phyloP scores from a whole-genome alignment of 2,113 vertebrate species.

The Zosterops pallidus region DNA sequence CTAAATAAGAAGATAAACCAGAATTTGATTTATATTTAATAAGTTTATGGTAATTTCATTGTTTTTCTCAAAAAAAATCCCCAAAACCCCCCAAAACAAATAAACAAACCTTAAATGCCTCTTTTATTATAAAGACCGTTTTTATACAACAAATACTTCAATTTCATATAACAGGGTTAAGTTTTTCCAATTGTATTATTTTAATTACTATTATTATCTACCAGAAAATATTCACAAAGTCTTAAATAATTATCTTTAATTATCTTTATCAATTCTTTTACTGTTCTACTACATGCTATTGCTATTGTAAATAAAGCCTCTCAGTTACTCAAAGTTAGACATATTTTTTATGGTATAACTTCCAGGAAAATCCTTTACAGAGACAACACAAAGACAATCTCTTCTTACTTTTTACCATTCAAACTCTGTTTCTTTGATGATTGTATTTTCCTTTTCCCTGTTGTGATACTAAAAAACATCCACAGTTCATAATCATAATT shows the following conservation, averaged over 20 bases:
- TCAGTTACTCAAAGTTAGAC: neutral
- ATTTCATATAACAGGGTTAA: neutral
- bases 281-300: neutral
- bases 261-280: neutral
- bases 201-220: neutral
- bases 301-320: neutral
- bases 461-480: neutral
- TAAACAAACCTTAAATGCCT: neutral
- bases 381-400: neutral
- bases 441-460: neutral
- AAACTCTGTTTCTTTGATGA: neutral
- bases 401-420: neutral
- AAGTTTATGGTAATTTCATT: neutral
- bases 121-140: neutral
- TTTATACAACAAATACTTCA: neutral
- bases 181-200: neutral
- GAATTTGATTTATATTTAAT: neutral
- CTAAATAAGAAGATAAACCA: neutral
- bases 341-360: neutral
- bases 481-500: neutral
- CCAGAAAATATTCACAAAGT: neutral
- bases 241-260: neutral
- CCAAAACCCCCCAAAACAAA: neutral
- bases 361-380: neutral
- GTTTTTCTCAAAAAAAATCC: neutral